Base-by-base conservation (phyloP, 2,888 invertebrate genomes). In the Dorcus hopei region DNA sequence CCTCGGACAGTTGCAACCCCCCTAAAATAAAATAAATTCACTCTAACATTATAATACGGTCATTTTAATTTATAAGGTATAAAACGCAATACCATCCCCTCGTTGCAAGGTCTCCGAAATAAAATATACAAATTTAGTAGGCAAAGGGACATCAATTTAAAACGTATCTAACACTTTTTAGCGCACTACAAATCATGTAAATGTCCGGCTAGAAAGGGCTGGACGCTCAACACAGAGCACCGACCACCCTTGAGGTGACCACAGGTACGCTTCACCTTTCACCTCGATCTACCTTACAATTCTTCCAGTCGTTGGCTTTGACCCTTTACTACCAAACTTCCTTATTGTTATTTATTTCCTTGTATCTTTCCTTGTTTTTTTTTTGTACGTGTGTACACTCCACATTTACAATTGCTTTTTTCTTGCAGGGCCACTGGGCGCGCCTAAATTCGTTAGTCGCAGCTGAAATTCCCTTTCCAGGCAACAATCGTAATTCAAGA, bases 141-240 rank as follows among this genome's bases (percentile, higher is more conserved):
- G 70, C 65, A 72, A 68, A 65, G 7, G 45, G 70, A 70, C 67
- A 65, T 62, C 68, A 70, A 71, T 72, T 73, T 71, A 71, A 72
- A 70, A 67, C 65, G 70, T 65, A 73, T 72, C 72, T 73, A 73
- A 73, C 74, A 72, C 71, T 71, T 72, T 72, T 73, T 72, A 72
- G 72, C 72, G 70, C 68, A 65, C 69, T 72, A 67, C 70, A 71
- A 71, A 71, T 71, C 71, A 71, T 71, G 71, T 71, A 71, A 65
- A 67, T 69, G 67, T 72, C 69, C 72, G 65, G 64, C 64, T 64
- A 56, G 63, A 59, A 52, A 58, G 56, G 61, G 68, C 65, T 65
- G 58, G 66, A 63, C 61, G 63, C 14, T 14, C 14, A 19, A 19
- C 19, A 19, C 19, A 19, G 61, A 64, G 59, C 53, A 38, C 40